Conservation (phyloP, 1,140 invertebrate species). For the Akabosia matsudoensis region DNA sequence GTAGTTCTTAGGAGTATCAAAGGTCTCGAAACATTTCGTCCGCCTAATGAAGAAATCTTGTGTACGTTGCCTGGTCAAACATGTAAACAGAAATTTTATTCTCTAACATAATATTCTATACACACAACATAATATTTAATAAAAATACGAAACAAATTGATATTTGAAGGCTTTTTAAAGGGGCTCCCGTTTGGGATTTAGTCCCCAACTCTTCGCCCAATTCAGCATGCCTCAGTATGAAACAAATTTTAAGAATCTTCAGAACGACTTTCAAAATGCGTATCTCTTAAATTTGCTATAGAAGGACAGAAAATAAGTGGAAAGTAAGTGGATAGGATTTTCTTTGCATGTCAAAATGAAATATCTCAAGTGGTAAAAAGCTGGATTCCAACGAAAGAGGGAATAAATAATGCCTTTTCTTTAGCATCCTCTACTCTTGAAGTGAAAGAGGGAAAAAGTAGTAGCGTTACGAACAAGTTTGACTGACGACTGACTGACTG, state of each 20-base stretch:
- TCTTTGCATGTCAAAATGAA: conserved; percentile 24
- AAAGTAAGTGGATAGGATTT: conserved; percentile 23
- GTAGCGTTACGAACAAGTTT: conserved; percentile 1
- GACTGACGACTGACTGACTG: conserved; percentile 5
- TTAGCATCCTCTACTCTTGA: no score
- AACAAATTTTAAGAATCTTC: neutral
- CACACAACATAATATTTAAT: no score
- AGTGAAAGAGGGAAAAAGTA: neutral
- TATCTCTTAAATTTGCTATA: neutral
- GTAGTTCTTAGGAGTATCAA: no score
- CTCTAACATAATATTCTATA: no score
- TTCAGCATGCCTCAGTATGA: neutral
- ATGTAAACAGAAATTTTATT: no score
- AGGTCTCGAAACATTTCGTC: no score
- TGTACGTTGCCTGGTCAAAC: no score
- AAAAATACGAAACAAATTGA: no score
- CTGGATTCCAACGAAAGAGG: no score
- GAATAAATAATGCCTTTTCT: neutral
- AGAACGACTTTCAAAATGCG: conserved; percentile 7
- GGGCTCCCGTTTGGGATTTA: neutral
- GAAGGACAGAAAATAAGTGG: neutral
- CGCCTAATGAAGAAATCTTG: no score
- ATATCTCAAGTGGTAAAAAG: conserved; percentile 19
- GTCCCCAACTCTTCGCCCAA: neutral
- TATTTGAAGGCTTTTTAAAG: no score